Evolutionary conservation across 2,797 vertebrate genomes (phyloP).

Genomic region (Coluber constrictor): DNA sequence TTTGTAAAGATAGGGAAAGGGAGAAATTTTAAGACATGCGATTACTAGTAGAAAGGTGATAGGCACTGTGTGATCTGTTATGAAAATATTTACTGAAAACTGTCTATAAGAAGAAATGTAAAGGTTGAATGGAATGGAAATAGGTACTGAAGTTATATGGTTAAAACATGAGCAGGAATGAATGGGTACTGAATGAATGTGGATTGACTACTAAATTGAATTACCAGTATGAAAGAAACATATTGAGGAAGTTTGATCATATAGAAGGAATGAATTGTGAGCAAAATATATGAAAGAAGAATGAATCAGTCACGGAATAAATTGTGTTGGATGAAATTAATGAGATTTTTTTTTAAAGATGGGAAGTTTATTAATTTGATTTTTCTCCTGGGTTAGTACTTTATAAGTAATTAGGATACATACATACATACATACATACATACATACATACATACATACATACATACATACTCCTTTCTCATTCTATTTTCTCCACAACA

Average conservation of each 20-base stretch:
- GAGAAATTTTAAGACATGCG: not conserved
- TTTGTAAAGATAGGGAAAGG: not conserved
- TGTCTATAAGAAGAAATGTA: not conserved
- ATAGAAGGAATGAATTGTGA: not conserved
- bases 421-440: not conserved
- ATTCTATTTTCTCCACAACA: not conserved
- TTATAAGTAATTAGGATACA: not conserved
- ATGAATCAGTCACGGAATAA: not conserved
- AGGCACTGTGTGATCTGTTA: not conserved
- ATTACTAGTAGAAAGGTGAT: not conserved
- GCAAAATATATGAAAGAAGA: not conserved
- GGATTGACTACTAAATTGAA: not conserved
- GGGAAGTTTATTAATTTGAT: not conserved
- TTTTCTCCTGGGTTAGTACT: not conserved
- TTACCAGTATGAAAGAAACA: not conserved
- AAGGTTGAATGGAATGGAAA: not conserved
- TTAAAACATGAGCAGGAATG: not conserved
- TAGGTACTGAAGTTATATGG: not conserved
- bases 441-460: too few relatives aligned
- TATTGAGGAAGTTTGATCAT: not conserved
- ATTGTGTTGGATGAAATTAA: not conserved
- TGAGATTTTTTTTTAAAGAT: not conserved
- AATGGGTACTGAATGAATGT: not conserved
- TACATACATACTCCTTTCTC: not conserved
- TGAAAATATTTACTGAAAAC: not conserved